Evolutionary conservation across 2,797 vertebrate genomes (phyloP).

Genomic region (Acrossocheilus fasciatus): DNA sequence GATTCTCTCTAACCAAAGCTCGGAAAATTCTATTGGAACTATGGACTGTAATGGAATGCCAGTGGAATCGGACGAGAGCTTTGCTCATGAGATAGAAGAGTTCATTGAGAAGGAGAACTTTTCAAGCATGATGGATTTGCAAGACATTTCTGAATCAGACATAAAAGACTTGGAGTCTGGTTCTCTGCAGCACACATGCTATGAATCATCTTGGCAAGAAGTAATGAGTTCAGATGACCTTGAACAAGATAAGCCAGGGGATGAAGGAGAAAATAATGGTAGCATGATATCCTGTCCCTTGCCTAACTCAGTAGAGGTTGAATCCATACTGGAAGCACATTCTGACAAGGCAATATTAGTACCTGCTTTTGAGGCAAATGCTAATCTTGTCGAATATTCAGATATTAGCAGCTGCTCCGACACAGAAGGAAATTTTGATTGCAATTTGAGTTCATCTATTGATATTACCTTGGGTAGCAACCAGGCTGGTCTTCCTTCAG

Average conservation of each 20-base stretch:
- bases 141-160: conserved; percentile 63
- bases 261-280: conserved; percentile 12
- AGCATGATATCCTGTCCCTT: conserved; percentile 41
- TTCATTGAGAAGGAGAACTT: conserved; percentile 69
- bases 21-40: conserved; percentile 59
- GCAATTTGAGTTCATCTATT: conserved; percentile 69
- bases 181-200: conserved; percentile 69
- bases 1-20: conserved; percentile 66
- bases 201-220: conserved; percentile 68
- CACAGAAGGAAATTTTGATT: conserved; percentile 62
- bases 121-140: conserved; percentile 60
- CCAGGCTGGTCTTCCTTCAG: conserved; percentile 53
- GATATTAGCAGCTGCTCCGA: conserved; percentile 80
- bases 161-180: conserved; percentile 66
- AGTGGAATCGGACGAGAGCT: conserved; percentile 66
- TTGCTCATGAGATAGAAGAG: conserved; percentile 70
- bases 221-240: conserved; percentile 59
- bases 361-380: conserved; percentile 65
- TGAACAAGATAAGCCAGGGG: neutral
- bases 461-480: conserved; percentile 63
- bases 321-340: conserved; percentile 52
- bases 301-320: conserved; percentile 58
- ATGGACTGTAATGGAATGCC: conserved; percentile 50
- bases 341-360: conserved; percentile 68
- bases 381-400: conserved; percentile 73